Conservation (phyloP, 2,113 vertebrate species). For the Corythaeola cristata region DNA sequence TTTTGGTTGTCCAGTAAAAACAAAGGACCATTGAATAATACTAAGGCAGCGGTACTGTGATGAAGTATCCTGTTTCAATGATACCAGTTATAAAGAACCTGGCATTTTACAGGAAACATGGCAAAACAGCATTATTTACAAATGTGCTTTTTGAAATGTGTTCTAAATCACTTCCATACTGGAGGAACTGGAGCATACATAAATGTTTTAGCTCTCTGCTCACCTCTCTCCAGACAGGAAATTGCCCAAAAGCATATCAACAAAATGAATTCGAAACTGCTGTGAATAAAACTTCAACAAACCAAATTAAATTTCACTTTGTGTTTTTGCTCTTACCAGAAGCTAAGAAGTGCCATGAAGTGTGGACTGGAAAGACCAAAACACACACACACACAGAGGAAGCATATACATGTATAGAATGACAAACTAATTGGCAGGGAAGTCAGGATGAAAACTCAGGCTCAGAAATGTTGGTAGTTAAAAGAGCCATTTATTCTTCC, state of each 20-base stretch:
- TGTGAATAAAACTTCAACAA: not conserved
- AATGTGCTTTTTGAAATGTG: not conserved
- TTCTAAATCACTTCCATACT: not conserved
- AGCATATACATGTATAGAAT: not conserved
- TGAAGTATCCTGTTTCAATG: not conserved
- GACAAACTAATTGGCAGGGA: not conserved
- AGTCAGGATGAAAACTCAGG: not conserved
- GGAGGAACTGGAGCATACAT: not conserved
- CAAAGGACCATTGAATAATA: not conserved
- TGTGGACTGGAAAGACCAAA: not conserved
- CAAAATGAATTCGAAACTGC: not conserved
- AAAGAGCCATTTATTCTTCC: not conserved
- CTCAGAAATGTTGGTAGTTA: not conserved
- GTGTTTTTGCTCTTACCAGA: not conserved
- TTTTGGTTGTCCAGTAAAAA: not conserved
- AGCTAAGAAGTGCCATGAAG: not conserved
- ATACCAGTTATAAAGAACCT: not conserved
- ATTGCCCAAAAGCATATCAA: not conserved
- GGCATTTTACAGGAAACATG: not conserved
- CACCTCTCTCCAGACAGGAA: not conserved
- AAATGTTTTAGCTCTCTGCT: not conserved
- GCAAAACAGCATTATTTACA: not conserved
- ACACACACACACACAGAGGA: not conserved
- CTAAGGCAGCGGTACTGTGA: not conserved
- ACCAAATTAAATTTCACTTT: not conserved